Evolutionary conservation across 2,113 vertebrate species (phyloP).

Genomic region (Bagarius yarrelli): DNA sequence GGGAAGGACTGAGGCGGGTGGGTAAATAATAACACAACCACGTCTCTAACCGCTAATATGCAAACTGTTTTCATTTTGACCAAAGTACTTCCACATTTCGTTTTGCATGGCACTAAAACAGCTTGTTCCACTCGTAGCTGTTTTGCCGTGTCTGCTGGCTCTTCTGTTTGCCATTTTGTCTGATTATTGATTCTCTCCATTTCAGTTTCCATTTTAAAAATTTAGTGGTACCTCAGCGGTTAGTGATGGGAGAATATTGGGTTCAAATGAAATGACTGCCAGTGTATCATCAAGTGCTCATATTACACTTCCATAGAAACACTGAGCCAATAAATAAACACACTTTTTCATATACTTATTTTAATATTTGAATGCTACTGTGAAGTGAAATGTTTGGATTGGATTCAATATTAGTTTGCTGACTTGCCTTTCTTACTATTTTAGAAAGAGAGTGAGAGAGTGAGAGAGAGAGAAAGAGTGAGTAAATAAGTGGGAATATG

Average conservation of each 20-base stretch:
- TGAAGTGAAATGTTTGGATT: too few species aligned
- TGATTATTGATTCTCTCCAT: constrained; percentile 1
- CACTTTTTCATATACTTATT: neutral
- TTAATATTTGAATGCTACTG: too few species aligned
- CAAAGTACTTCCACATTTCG: constrained; percentile 6
- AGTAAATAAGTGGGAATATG: too few species aligned
- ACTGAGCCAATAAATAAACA: neutral
- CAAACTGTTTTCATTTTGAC: neutral
- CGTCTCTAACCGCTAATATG: neutral
- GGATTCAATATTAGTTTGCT: too few species aligned
- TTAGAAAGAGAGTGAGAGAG: too few species aligned
- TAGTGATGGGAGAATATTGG: neutral
- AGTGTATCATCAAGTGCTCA: neutral
- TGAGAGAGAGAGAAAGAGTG: too few species aligned
- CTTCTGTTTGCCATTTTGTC: neutral
- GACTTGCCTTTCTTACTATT: too few species aligned
- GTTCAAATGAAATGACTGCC: neutral
- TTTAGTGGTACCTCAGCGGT: neutral
- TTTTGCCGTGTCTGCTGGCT: neutral
- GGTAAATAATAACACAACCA: neutral
- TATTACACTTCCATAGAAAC: neutral
- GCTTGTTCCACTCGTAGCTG: neutral
- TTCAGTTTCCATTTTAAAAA: neutral
- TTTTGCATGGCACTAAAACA: neutral
- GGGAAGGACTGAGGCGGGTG: neutral